phyloP scores from a whole-genome alignment of 2,797 vertebrate genomes.

The Gambusia yucatana region DNA sequence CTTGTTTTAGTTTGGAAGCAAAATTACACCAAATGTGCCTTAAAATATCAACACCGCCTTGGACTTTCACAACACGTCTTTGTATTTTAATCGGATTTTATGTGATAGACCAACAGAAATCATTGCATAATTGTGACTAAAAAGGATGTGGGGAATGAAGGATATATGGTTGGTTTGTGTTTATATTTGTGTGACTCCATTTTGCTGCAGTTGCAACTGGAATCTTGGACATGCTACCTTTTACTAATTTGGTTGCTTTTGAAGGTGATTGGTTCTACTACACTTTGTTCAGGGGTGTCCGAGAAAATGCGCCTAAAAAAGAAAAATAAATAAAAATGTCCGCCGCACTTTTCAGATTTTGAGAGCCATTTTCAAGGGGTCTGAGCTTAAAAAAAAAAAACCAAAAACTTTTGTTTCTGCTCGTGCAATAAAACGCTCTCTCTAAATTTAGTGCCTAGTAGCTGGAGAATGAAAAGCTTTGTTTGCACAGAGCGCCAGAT shows the following conservation, averaged over 20 bases:
- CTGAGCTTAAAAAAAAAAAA: neutral
- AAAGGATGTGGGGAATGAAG: neutral
- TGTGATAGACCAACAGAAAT: neutral
- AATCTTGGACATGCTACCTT: too few relatives aligned
- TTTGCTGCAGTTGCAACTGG: too few relatives aligned
- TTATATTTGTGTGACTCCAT: too few relatives aligned
- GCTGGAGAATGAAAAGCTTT: slow-evolving; percentile 21
- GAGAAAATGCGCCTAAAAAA: neutral
- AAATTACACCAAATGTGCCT: neutral
- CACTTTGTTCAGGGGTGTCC: neutral
- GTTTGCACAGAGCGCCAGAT: slow-evolving; percentile 13
- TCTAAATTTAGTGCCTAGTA: neutral
- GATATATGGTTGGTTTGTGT: too few relatives aligned
- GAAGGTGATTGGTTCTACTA: neutral
- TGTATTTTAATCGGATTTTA: neutral
- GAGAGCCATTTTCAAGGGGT: neutral
- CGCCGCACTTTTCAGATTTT: neutral
- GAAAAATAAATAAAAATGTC: neutral
- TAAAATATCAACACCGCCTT: neutral
- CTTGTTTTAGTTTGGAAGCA: neutral
- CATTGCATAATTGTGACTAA: neutral
- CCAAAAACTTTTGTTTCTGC: neutral
- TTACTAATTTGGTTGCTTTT: neutral
- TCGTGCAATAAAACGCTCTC: neutral
- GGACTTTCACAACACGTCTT: neutral